Conservation (phyloP, 2,888 invertebrate species). For the Hirudinaria manillensis region DNA sequence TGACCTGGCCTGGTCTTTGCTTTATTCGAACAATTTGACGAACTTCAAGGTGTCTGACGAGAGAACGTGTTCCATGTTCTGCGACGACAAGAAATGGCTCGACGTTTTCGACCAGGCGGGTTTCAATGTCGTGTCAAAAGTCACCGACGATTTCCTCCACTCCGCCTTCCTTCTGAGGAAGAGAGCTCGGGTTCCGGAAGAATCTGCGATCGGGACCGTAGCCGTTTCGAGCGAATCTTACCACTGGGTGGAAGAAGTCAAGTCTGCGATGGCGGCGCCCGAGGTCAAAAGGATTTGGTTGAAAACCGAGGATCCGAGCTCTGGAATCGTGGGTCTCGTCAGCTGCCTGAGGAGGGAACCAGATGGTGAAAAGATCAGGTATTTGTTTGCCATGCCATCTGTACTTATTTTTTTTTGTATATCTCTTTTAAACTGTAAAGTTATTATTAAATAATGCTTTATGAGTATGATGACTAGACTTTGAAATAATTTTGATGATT, state of each 20-base stretch:
- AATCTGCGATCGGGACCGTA: slow-evolving; percentile 17
- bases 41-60: slow-evolving; percentile 33
- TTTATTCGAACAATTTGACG: slow-evolving; percentile 41
- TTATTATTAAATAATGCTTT: too few species aligned
- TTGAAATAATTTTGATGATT: too few species aligned
- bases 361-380: slow-evolving; percentile 71
- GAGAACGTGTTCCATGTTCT: slow-evolving; percentile 41
- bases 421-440: neutral
- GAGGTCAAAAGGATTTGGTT: slow-evolving; percentile 59
- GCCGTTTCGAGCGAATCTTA: slow-evolving; percentile 28
- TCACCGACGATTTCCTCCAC: slow-evolving; percentile 61
- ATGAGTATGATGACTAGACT: too few species aligned
- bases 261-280: slow-evolving; percentile 62
- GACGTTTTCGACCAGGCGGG: slow-evolving; percentile 49
- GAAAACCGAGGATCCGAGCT: slow-evolving; percentile 55
- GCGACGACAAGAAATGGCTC: slow-evolving; percentile 40
- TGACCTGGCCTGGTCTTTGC: slow-evolving; percentile 42
- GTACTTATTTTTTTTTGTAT: neutral
- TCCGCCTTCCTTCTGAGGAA: slow-evolving; percentile 63
- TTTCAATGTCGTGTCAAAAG: slow-evolving; percentile 62
- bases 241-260: slow-evolving; percentile 74
- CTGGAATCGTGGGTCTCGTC: slow-evolving; percentile 77
- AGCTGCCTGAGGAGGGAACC: slow-evolving; percentile 83
- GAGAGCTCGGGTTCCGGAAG: neutral
- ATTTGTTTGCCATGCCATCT: too few species aligned